These are phyloP conservation scores for Loriculus beryllinus DNA, from an alignment of 2,797 vertebrate species.

Conservation along the genomic window DNA sequence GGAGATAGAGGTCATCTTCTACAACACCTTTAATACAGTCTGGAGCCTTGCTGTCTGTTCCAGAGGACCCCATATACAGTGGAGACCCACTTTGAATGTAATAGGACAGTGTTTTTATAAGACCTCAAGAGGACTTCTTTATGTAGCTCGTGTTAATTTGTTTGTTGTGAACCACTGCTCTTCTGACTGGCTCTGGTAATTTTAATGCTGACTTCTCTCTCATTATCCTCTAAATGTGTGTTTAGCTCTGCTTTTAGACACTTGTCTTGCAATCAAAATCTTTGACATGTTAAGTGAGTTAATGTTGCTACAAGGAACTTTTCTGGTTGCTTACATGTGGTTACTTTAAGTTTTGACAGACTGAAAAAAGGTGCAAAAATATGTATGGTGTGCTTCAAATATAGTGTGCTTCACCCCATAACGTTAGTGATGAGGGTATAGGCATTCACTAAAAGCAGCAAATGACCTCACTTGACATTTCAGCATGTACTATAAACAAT, in stretches of 20 bases:
- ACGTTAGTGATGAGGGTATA: not conserved
- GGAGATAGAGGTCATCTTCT: not conserved
- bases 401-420: not conserved
- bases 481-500: not conserved
- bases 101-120: not conserved
- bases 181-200: not conserved
- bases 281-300: not conserved
- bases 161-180: not conserved
- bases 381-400: not conserved
- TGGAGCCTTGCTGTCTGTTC: not conserved
- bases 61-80: not conserved
- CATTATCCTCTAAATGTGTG: not conserved
- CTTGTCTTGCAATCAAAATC: not conserved
- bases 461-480: not conserved
- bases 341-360: not conserved
- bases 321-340: not conserved
- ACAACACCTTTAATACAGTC: not conserved
- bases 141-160: not conserved
- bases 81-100: not conserved
- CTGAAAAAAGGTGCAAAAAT: not conserved
- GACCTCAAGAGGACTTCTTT: not conserved
- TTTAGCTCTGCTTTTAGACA: not conserved
- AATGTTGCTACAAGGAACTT: not conserved
- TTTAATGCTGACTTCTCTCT: not conserved
- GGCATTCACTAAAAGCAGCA: not conserved